Conservation (phyloP, 2,797 vertebrate genomes). For the Liparis tanakae region DNA sequence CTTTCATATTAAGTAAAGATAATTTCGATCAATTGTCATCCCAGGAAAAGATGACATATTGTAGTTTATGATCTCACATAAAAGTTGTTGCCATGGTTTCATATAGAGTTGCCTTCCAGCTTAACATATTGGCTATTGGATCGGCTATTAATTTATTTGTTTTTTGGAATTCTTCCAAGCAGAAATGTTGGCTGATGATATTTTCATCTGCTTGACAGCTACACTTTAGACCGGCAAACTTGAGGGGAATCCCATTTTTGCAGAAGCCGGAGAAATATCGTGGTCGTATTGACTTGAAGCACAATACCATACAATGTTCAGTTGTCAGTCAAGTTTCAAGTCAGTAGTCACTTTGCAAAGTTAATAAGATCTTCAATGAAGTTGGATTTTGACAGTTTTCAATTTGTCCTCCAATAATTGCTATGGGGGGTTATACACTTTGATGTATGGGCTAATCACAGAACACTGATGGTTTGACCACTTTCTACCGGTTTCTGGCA, state of each 20-base stretch:
- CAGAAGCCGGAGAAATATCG: not conserved
- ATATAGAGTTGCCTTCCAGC: no score
- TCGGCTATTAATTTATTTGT: no score
- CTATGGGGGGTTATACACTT: constrained; percentile 51
- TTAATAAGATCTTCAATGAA: constrained; percentile 12
- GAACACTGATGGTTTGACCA: constrained; percentile 48
- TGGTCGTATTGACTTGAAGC: not conserved
- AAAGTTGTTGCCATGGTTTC: not conserved
- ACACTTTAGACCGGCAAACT: no score
- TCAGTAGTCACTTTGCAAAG: not conserved
- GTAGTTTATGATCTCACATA: not conserved
- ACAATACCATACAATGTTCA: not conserved
- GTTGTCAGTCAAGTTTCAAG: not conserved
- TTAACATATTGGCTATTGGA: no score
- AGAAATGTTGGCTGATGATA: no score
- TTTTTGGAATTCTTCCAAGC: no score
- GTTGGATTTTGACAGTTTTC: constrained; percentile 42
- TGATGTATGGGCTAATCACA: constrained; percentile 59
- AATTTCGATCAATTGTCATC: not conserved
- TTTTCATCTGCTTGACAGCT: no score
- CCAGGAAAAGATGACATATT: not conserved
- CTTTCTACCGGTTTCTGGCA: constrained; percentile 50
- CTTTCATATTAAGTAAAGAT: not conserved
- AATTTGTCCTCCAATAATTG: constrained; percentile 35
- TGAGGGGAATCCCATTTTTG: no score